Evolutionary conservation across 2,888 invertebrate genomes (phyloP).

Genomic region (Creontiades dilutus): DNA sequence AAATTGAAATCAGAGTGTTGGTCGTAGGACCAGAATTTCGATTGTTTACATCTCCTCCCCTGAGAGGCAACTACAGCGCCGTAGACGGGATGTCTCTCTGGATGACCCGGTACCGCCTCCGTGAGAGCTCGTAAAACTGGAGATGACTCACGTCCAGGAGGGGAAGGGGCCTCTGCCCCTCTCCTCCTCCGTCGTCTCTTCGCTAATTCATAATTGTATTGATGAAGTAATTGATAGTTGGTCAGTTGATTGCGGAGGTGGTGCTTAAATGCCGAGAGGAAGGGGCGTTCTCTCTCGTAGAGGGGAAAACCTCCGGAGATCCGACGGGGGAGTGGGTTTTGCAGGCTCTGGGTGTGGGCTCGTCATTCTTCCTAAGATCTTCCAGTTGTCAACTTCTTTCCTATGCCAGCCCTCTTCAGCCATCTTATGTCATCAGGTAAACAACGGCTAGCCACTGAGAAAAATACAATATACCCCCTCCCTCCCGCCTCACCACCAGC

Average conservation of each 20-base stretch:
- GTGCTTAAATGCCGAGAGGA: not conserved
- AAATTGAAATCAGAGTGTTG: too few species aligned
- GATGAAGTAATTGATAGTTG: conserved; percentile 63
- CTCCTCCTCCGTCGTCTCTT: not conserved
- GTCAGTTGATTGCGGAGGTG: conserved; percentile 62
- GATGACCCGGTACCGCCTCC: conserved; percentile 33
- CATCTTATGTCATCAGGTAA: conserved; percentile 72
- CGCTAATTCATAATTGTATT: conserved; percentile 55
- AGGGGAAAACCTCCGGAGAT: conserved; percentile 19
- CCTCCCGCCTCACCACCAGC: too few species aligned
- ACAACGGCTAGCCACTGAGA: not conserved
- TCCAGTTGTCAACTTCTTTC: conserved; percentile 40
- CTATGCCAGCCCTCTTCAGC: conserved; percentile 71
- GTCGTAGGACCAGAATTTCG: not conserved
- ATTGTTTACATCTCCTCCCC: not conserved
- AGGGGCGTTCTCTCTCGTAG: not conserved
- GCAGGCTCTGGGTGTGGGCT: conserved; percentile 41
- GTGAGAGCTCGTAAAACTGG: conserved; percentile 39
- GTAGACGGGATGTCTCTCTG: conserved; percentile 45
- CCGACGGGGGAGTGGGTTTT: conserved; percentile 48
- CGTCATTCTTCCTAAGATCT: conserved; percentile 58
- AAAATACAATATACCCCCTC: not conserved
- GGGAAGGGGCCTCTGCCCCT: not conserved
- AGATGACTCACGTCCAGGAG: conserved; percentile 14
- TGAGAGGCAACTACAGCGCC: not conserved